Base-by-base conservation (phyloP, 2,797 vertebrate species). In the Paratrypauchen microcephalus region DNA sequence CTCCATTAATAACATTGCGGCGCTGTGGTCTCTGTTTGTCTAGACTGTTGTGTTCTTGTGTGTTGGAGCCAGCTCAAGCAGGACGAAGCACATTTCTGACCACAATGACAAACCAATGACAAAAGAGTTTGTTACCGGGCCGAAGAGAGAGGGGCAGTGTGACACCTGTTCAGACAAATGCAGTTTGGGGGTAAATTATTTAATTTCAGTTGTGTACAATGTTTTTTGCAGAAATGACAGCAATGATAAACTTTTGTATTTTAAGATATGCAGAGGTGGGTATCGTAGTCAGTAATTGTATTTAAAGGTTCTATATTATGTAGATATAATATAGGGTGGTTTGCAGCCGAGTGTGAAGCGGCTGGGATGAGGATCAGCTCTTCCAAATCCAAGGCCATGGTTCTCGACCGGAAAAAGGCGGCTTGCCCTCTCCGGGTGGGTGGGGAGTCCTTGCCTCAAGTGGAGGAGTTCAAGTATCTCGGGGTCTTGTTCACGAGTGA, bases 1-100 rank as follows among this genome's bases (percentile, higher is more conserved):
- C 85, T 77, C 91, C 89, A 90, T 91, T 91, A 89, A 91, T 91
- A 89, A 88, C 79, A 81, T 83, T 77, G 83, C 81, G 73, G 54
- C 72, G 7, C 71, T 79, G 15, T 16, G 23, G 48, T 39, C 13
- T 1, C 54, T 70, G 52, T 74, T 66, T 76, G 39, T 68, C 39
- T 52, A 60, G n/a, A 61, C 68, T 74, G 62, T n/a, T n/a, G n/a
- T n/a, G n/a, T 70, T 56, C 59, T 63, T 73, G 56, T 69, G 69
- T 72, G 70, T 72, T n/a, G 50, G 30, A 62, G 41, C 71, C 74
- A 77, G 78, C 77, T 74, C 55, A 63, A 78, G 84, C 85, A 73
- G 71, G 71, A 83, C 80, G n/a, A 66, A 71, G 67, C 23, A 18
- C 15, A 68, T 78, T 81, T 83, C 77, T 79, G 78, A 86, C 80